Base-by-base conservation (phyloP, 2,888 invertebrate genomes). In the Phengaris arion region DNA sequence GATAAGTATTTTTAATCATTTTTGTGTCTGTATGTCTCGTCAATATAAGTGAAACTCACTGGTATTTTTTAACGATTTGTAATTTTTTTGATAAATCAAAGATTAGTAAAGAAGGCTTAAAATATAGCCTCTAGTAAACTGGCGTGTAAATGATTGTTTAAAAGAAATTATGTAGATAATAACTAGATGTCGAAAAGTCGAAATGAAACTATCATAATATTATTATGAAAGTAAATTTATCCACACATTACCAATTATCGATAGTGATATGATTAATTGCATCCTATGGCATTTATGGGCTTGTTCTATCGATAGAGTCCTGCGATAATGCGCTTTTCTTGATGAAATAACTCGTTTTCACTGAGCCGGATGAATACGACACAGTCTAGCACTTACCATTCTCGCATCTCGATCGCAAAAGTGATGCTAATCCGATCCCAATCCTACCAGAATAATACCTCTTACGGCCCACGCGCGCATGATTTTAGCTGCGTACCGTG, bases 371-470 rank as follows among this genome's bases (percentile, higher is more conserved):
- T 64, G 35, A 64, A 35, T 64, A 64, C 64, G 22, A 6, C 48
- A 48, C 2, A 64, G 22, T 64, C 64, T 35, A 64, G 12, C 15
- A 35, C 64, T 64, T 64, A 64, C 35, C 13, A 35, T 10, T 64
- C 59, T 64, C 59, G 64, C 2, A 2, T 5, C 35, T 45, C 6
- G 35, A 64, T 64, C 64, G 64, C 64, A 64, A 64, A 64, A 45
- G 64, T 6, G 64, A 64, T 64, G 64, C 64, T 64, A 64, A 64
- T 64, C 64, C 64, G 64, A 64, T 64, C 35, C 35, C 64, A 64
- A 64, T 64, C 64, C 10, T 45, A 45, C 35, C 64, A 64, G 64
- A 64, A 64, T 64, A 64, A 64, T 64, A 64, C 64, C 64, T 64
- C 35, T 64, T 45, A 35, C 64, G 35, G 13, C 64, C 64, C 64